phyloP scores from a whole-genome alignment of 2,888 invertebrate species.

The Ypsolopha scabrella region DNA sequence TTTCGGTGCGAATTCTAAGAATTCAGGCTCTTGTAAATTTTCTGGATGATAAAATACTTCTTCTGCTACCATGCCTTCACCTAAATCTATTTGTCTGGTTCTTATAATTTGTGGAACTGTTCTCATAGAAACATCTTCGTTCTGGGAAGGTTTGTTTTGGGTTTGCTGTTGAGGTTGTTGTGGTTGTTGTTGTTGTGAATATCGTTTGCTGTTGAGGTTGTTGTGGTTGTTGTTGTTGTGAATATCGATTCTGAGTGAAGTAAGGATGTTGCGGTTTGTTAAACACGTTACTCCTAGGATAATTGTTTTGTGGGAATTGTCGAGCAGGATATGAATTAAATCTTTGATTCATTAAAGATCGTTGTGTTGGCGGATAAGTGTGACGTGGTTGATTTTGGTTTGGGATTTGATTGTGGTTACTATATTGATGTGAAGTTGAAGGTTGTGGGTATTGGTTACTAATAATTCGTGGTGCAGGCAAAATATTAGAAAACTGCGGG shows the following conservation, averaged over 20 bases:
- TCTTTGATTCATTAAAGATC: slow-evolving; percentile 1
- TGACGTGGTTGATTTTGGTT: slow-evolving; percentile 1
- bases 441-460: too few relatives aligned
- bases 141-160: background rate
- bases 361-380: background rate
- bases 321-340: too few relatives aligned
- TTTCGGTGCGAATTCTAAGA: background rate
- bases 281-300: background rate
- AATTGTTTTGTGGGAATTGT: background rate
- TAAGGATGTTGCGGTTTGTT: background rate
- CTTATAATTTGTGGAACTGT: background rate
- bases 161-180: background rate
- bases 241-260: background rate
- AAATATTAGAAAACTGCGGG: slow-evolving; percentile 7
- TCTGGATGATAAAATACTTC: background rate
- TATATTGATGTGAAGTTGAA: slow-evolving; percentile 4
- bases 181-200: too few relatives aligned
- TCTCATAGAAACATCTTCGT: background rate
- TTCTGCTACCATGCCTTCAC: background rate
- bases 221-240: too few relatives aligned
- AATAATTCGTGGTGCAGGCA: slow-evolving; percentile 7
- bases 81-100: background rate
- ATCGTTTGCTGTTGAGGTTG: background rate
- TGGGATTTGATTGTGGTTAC: slow-evolving; percentile 4
- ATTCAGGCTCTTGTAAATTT: background rate